Base-by-base conservation (phyloP, 2,888 invertebrate species). In the Dryomyza anilis region DNA sequence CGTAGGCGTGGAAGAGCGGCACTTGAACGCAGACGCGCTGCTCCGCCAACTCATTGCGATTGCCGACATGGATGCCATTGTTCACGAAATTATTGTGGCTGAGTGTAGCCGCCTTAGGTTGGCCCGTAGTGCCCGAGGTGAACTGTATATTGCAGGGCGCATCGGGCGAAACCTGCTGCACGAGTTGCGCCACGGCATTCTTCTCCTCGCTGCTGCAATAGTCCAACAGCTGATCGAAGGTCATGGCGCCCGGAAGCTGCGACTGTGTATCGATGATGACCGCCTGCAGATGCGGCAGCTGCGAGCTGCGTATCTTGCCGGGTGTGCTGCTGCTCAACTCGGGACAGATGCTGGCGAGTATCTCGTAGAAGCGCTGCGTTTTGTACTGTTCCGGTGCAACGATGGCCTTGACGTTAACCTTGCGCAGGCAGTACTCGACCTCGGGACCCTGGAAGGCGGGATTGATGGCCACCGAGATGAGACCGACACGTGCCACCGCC, bases 1-100 rank as follows among this genome's bases (percentile, higher is more conserved):
- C 95, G 78, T 89, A 94, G 36, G 90, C 92, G 80, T 96, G 95
- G 78, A 93, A 95, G 25, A 93, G 84, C 0, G 94, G 94, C 19
- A 92, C 90, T 74, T 91, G 90, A 0, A 87, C 75, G 66, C 87
- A 88, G 65, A 86, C 84, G 62, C 78, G 84, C 3, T 86, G 84
- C 0, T 72, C 76, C 0, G 29, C 70, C 1, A 86, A 69, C 64
- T 85, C 83, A 52, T 83, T 81, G 66, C 88, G 82, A 33, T 77
- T 83, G 1, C 89, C 91, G 62, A 89, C 84, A 72, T 87, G 86
- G 74, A 86, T 87, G 6, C 89, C 86, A 79, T 95, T 95, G 80
- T 96, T 95, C 2, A 93, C 85, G 19, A 92, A 84, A 67, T 87
- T 87, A 74, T 88, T 88, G 77, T 96, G 94, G 2, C 88, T 87